Percentiles rank a stretch among this genome's conserved stretches.
phyloP scores from a whole-genome alignment of 2,797 vertebrate species.

The Sebastes matsubarae region DNA sequence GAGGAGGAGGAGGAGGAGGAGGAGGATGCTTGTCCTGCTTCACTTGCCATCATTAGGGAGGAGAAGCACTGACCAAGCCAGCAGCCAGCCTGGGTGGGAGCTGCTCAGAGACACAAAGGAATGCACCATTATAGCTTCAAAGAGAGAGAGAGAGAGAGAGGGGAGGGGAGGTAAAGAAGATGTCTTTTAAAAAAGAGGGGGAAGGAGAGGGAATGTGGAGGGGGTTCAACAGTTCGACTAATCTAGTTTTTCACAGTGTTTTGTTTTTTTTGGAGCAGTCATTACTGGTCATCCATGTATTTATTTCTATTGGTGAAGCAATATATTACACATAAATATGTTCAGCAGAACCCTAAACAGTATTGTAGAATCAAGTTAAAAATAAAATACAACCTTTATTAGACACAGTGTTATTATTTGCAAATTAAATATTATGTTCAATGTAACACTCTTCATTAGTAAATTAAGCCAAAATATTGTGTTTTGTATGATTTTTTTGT shows the following conservation, averaged over 20 bases:
- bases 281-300: background rate
- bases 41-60: slow-evolving; percentile 60
- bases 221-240: background rate
- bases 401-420: background rate
- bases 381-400: background rate
- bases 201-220: background rate
- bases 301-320: background rate
- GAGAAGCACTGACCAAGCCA: slow-evolving; percentile 47
- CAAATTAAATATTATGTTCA: background rate
- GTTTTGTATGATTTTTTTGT: background rate
- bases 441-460: background rate
- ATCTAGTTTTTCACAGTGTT: background rate
- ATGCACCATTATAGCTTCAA: slow-evolving; percentile 61
- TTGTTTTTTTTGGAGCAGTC: background rate
- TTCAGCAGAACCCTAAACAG: background rate
- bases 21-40: slow-evolving; percentile 38
- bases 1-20: slow-evolving; percentile 17
- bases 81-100: slow-evolving; percentile 48
- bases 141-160: slow-evolving; percentile 11
- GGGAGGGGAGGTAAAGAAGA: background rate
- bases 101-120: slow-evolving; percentile 58
- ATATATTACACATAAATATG: background rate
- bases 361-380: background rate
- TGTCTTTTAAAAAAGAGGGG: background rate
- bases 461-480: background rate